These are phyloP conservation scores for Incurvaria masculella DNA, from an alignment of 2,888 invertebrate genomes.

Conservation along the genomic window DNA sequence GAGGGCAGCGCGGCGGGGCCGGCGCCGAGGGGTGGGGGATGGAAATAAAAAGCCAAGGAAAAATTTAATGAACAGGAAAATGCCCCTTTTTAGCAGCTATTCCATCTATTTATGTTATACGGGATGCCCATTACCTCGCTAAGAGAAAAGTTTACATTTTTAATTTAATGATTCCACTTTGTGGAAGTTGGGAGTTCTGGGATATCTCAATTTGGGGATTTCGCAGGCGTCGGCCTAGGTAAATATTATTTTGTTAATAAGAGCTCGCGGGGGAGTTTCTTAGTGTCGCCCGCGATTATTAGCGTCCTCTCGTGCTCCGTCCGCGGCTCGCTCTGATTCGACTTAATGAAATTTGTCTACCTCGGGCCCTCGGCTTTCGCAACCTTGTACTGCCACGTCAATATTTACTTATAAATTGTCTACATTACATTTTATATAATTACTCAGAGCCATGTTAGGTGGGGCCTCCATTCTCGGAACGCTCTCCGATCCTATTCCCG, in stretches of 20 bases:
- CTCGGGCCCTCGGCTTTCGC: slow-evolving; percentile 19
- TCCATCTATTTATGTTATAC: slow-evolving; percentile 59
- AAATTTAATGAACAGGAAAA: slow-evolving; percentile 62
- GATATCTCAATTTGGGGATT: slow-evolving; percentile 59
- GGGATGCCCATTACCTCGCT: slow-evolving; percentile 60
- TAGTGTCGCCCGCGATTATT: slow-evolving; percentile 54
- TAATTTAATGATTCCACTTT: slow-evolving; percentile 61
- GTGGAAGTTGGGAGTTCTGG: slow-evolving; percentile 58
- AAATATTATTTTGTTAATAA: slow-evolving; percentile 59
- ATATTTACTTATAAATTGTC: background rate
- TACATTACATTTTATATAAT: too few species aligned
- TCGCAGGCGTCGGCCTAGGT: slow-evolving; percentile 59
- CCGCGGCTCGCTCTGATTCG: slow-evolving; percentile 55
- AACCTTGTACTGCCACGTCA: background rate
- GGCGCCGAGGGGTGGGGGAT: slow-evolving; percentile 56
- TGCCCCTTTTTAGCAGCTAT: slow-evolving; percentile 59
- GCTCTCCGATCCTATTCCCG: too few species aligned
- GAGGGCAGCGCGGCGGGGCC: slow-evolving; percentile 22
- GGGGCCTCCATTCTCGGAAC: too few species aligned
- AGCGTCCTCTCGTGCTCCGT: slow-evolving; percentile 47
- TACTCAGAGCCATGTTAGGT: too few species aligned
- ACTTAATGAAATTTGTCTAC: slow-evolving; percentile 58
- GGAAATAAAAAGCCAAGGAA: slow-evolving; percentile 58
- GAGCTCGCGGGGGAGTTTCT: slow-evolving; percentile 54
- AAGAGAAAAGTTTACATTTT: slow-evolving; percentile 60